A percentile compares a stretch with the other conserved stretches of the same genome.
Conservation (phyloP, 2,113 vertebrate species). For the Gobio gobio region DNA sequence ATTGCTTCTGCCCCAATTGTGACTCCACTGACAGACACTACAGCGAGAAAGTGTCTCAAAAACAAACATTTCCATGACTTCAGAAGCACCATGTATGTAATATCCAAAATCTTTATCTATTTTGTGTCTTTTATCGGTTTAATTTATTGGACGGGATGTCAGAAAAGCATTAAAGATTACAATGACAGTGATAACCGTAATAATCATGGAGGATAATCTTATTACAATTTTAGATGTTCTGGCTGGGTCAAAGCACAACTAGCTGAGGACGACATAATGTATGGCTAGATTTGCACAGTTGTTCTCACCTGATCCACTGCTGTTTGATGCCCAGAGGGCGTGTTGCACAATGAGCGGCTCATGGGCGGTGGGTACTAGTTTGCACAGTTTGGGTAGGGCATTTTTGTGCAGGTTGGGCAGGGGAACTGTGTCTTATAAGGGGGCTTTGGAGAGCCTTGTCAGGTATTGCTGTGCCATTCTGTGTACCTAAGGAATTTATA, state of each 20-base stretch:
- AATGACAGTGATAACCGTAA: slow-evolving; percentile 66
- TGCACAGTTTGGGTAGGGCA: slow-evolving; percentile 63
- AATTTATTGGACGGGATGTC: slow-evolving; percentile 69
- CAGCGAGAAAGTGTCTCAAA: slow-evolving; percentile 59
- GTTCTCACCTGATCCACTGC: slow-evolving; percentile 67
- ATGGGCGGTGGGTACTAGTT: slow-evolving; percentile 69
- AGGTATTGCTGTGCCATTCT: slow-evolving; percentile 37
- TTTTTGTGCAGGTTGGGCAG: slow-evolving; percentile 33
- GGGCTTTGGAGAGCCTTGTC: slow-evolving; percentile 55
- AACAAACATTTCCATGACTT: slow-evolving; percentile 51
- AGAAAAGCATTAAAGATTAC: slow-evolving; percentile 63
- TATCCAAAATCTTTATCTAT: slow-evolving; percentile 66
- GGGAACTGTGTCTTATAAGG: slow-evolving; percentile 58
- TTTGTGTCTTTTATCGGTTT: slow-evolving; percentile 61
- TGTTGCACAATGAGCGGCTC: slow-evolving; percentile 74
- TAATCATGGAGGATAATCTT: slow-evolving; percentile 62
- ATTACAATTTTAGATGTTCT: slow-evolving; percentile 60
- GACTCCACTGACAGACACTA: slow-evolving; percentile 65
- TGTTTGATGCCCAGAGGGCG: slow-evolving; percentile 70
- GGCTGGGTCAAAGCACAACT: slow-evolving; percentile 67
- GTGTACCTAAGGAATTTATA: slow-evolving; percentile 56
- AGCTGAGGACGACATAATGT: slow-evolving; percentile 67
- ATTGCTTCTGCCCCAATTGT: slow-evolving; percentile 69
- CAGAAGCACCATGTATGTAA: slow-evolving; percentile 52
- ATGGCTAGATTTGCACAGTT: slow-evolving; percentile 63